These are phyloP conservation scores for Epizoanthus fatuus DNA, from an alignment of 92 coral and sea anemone species.

Conservation along the genomic window DNA sequence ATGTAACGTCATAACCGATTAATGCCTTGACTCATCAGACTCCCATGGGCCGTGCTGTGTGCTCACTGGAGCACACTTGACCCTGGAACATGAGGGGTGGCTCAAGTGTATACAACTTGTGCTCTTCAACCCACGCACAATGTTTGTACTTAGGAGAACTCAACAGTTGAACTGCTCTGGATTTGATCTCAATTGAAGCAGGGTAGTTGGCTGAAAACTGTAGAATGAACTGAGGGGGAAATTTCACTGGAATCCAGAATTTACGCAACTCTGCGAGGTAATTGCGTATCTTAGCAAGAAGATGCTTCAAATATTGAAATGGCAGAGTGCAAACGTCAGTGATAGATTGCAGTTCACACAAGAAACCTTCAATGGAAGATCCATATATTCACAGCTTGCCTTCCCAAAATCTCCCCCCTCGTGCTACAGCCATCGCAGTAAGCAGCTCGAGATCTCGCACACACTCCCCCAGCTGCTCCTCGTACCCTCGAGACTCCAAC, in stretches of 20 bases:
- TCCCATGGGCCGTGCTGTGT: background rate
- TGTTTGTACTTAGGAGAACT: no score
- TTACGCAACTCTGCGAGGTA: background rate
- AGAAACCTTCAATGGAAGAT: no score
- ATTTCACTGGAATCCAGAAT: no score
- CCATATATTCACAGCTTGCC: no score
- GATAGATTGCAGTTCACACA: background rate
- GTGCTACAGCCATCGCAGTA: background rate
- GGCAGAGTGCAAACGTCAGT: background rate
- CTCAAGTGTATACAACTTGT: background rate
- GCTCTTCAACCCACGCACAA: no score
- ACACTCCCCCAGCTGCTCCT: no score
- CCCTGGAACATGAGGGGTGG: background rate
- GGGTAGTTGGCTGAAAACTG: background rate
- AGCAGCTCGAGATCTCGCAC: no score
- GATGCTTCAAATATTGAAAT: background rate
- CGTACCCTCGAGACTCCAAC: no score
- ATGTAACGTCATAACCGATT: background rate
- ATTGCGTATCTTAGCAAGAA: background rate
- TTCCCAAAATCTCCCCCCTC: no score
- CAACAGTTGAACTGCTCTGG: no score
- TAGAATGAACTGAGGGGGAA: no score
- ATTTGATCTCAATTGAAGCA: background rate
- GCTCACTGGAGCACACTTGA: background rate
- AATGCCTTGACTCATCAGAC: background rate